Base-by-base conservation (phyloP, 2,113 vertebrate genomes). In the Sitta europaea region DNA sequence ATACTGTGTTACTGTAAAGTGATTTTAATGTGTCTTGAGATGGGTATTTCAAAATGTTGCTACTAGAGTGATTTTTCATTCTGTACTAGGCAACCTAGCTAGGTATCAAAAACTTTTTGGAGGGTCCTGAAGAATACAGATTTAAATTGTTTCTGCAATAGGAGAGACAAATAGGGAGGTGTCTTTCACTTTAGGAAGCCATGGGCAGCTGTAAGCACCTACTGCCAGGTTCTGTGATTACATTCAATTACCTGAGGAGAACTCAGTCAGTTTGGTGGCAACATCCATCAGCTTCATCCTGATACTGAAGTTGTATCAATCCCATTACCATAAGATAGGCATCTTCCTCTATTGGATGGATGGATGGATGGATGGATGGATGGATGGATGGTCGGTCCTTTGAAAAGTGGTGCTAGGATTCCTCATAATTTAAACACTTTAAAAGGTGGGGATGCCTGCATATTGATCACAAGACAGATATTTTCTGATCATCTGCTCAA, bases 281-380 rank as follows among this genome's bases (percentile, higher is more conserved):
- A 53, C 11, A 42, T 21, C 14, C 28, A 18, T 15, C 42, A 61
- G 17, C 7, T 43, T 50, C 12, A 5, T 25, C 28, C 9, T n/a
- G 9, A 3, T 81, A 19, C 12, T 43, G 54, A 13, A 63, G 20
- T 6, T 82, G 12, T 48, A 33, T 35, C 0, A 0, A 51, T 40
- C 17, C n/a, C 21, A n/a, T 43, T 66, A 28, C 18, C 29, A 42
- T 1, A 24, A 50, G 36, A 36, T 16, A 58, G 18, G 15, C 20
- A 29, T 62, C 14, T 12, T 3, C 25, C 11, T 66, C 25, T n/a
- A 5, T 25, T 59, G 38, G 6, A 12, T 62, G 29, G 43, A 45
- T 35, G 35, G 62, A 36, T 1, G 38, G 10, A 10, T 55, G n/a
- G 36, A 43, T 1, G 3, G 14, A 10, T 0, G 0, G 17, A 28